Conservation (phyloP, 2,113 vertebrate species). For the Noturus placidus region DNA sequence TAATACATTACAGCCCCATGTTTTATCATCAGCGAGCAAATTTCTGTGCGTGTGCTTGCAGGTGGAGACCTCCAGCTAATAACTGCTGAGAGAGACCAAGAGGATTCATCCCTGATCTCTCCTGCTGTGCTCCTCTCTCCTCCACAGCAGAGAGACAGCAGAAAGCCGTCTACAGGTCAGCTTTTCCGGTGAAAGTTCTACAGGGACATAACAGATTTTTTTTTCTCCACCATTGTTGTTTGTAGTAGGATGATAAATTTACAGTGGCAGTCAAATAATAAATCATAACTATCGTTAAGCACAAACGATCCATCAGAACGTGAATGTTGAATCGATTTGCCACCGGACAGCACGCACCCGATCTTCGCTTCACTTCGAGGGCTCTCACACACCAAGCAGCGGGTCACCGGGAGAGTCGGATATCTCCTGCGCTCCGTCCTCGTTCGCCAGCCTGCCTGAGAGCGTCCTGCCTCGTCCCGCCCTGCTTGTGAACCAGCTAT, state of each 20-base stretch:
- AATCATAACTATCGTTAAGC: background rate
- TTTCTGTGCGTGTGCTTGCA: background rate
- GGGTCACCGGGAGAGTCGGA: slow-evolving; percentile 54
- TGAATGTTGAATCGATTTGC: background rate
- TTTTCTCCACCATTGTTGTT: background rate
- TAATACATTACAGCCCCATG: too few relatives aligned
- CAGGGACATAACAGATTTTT: background rate
- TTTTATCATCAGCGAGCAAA: background rate
- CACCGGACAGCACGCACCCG: slow-evolving; percentile 1
- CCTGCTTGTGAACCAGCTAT: slow-evolving; percentile 44
- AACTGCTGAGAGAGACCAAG: background rate
- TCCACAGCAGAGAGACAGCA: slow-evolving; percentile 76
- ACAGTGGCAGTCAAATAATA: background rate
- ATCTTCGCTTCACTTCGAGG: slow-evolving; percentile 19
- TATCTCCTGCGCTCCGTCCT: slow-evolving; percentile 53
- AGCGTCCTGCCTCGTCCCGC: slow-evolving; percentile 42
- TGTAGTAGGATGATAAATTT: too few relatives aligned
- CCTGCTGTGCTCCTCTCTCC: slow-evolving; percentile 84
- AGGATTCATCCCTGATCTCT: slow-evolving; percentile 56
- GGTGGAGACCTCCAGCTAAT: background rate
- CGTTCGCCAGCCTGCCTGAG: slow-evolving; percentile 57
- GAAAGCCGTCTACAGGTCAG: slow-evolving; percentile 62
- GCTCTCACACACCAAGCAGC: background rate
- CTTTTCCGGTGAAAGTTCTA: background rate
- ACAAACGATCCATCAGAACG: background rate